Conservation (phyloP, 2,113 vertebrate species). For the Esox niger region DNA sequence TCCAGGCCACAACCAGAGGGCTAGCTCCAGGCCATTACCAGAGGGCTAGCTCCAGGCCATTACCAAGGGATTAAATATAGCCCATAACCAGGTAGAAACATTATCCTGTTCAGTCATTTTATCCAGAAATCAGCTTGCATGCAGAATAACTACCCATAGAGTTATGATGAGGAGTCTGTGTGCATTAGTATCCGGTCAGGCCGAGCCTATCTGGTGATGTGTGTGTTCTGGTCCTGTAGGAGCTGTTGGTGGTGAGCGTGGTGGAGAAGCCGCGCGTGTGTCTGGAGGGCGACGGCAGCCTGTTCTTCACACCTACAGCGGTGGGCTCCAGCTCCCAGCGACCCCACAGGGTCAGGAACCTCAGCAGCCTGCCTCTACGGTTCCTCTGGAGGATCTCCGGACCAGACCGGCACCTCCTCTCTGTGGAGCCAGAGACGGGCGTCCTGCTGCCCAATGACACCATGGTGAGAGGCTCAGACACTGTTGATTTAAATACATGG, state of each 20-base stretch:
- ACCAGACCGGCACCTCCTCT: slow-evolving; percentile 68
- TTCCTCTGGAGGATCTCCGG: slow-evolving; percentile 83
- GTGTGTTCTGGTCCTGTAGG: slow-evolving; percentile 57
- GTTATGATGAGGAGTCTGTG: neutral
- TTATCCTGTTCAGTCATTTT: no score
- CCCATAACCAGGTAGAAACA: neutral
- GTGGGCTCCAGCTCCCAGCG: slow-evolving; percentile 70
- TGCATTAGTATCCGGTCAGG: neutral
- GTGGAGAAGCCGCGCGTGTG: slow-evolving; percentile 73
- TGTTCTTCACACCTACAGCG: slow-evolving; percentile 87
- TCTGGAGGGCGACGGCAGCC: slow-evolving; percentile 70
- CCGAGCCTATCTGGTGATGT: neutral
- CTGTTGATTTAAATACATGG: no score
- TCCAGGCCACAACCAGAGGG: no score
- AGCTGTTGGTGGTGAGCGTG: slow-evolving; percentile 73
- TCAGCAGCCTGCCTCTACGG: slow-evolving; percentile 74
- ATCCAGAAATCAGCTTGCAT: neutral
- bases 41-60: no score
- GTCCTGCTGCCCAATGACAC: slow-evolving; percentile 83
- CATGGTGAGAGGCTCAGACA: slow-evolving; percentile 65
- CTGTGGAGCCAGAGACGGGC: slow-evolving; percentile 76
- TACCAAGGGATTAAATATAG: neutral
- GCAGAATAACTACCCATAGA: neutral
- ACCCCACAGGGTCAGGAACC: slow-evolving; percentile 77
- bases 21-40: neutral